These are phyloP conservation scores for Andrena marginata DNA, from an alignment of 2,888 invertebrate genomes.

Conservation along the genomic window DNA sequence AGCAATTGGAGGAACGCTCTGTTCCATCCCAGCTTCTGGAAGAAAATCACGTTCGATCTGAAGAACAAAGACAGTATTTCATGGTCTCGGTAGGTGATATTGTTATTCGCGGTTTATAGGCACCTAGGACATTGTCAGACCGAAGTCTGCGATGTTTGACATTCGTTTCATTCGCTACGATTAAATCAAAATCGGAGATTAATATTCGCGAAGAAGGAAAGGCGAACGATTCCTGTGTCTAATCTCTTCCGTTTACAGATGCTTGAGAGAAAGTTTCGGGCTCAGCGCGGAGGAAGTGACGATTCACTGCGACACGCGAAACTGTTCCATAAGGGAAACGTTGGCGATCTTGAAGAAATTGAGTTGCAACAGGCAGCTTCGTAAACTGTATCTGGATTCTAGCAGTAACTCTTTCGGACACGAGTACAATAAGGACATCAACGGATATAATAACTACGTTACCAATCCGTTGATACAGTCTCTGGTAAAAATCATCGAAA, in stretches of 20 bases:
- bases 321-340: slow-evolving; percentile 78
- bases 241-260: slow-evolving; percentile 67
- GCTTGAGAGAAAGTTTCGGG: slow-evolving; percentile 82
- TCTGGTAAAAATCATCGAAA: slow-evolving; percentile 85
- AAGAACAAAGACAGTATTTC: slow-evolving; percentile 81
- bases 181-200: too few relatives aligned
- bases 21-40: slow-evolving; percentile 85
- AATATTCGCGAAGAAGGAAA: too few relatives aligned
- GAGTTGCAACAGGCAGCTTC: slow-evolving; percentile 81
- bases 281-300: slow-evolving; percentile 84
- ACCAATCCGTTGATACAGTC: slow-evolving; percentile 75
- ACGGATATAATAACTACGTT: slow-evolving; percentile 45
- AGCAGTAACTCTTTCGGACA: slow-evolving; percentile 80
- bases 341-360: slow-evolving; percentile 81
- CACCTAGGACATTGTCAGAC: too few relatives aligned
- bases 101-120: background rate
- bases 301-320: slow-evolving; percentile 83
- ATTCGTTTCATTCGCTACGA: too few relatives aligned
- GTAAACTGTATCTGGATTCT: slow-evolving; percentile 82
- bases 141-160: too few relatives aligned
- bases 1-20: slow-evolving; percentile 87
- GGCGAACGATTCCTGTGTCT: background rate
- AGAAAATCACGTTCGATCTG: slow-evolving; percentile 83
- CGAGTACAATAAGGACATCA: slow-evolving; percentile 67
- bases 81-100: slow-evolving; percentile 79